Percentiles rank a stretch among this genome's conserved stretches.
Evolutionary conservation across 2,888 invertebrate genomes (phyloP).

Genomic region (Adineta ricciae): DNA sequence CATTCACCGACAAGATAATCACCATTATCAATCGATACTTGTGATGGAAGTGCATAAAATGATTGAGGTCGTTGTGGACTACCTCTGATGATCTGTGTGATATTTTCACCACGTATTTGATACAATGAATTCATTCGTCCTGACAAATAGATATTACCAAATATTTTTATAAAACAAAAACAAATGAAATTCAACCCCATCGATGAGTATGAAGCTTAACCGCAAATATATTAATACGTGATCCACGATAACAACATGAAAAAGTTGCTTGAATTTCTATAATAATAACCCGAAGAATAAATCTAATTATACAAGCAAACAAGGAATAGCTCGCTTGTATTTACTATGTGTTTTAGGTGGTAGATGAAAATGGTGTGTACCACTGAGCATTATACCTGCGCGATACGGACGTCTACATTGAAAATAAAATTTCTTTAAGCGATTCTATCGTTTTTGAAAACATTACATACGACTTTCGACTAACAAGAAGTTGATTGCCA

Average conservation of each 20-base stretch:
- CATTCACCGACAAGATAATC: slow-evolving; percentile 28
- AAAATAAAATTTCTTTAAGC: neutral
- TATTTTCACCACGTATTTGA: slow-evolving; percentile 36
- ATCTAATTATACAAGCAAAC: no score
- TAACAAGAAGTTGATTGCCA: slow-evolving; percentile 70
- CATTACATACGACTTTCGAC: slow-evolving; percentile 60
- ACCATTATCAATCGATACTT: slow-evolving; percentile 16
- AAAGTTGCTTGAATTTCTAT: neutral
- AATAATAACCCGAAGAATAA: no score
- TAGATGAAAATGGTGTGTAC: slow-evolving; percentile 13
- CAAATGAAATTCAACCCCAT: neutral
- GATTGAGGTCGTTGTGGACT: slow-evolving; percentile 59
- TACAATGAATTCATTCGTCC: slow-evolving; percentile 25
- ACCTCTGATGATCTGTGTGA: slow-evolving; percentile 52
- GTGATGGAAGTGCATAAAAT: slow-evolving; percentile 24
- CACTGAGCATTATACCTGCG: slow-evolving; percentile 24
- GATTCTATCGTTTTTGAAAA: neutral
- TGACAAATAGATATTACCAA: neutral
- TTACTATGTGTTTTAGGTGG: slow-evolving; percentile 19
- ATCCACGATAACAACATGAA: slow-evolving; percentile 29
- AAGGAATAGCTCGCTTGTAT: no score
- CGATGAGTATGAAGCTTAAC: slow-evolving; percentile 24
- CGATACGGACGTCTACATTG: slow-evolving; percentile 21
- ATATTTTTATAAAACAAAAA: neutral
- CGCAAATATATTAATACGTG: slow-evolving; percentile 25